Conservation (phyloP, 2,797 vertebrate species). For the Silurus aristotelis region DNA sequence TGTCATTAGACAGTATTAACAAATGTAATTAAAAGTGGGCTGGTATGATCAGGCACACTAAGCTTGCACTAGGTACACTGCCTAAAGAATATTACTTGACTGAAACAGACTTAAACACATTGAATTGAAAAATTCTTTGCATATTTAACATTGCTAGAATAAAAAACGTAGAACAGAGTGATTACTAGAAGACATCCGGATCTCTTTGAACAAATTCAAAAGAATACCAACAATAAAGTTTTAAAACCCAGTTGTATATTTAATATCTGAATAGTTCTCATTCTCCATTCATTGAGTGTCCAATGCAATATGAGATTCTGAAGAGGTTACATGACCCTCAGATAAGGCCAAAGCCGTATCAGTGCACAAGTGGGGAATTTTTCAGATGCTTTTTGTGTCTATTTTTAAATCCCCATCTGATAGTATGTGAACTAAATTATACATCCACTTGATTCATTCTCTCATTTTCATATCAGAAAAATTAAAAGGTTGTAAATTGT, state of each 20-base stretch:
- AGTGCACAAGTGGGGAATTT: not conserved
- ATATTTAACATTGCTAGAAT: not conserved
- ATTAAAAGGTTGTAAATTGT: too few species aligned
- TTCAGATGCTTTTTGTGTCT: not conserved
- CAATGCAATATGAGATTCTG: too few species aligned
- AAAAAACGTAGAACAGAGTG: not conserved
- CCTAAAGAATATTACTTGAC: not conserved
- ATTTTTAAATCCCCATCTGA: slow-evolving; percentile 16
- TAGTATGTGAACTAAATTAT: not conserved
- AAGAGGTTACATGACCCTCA: not conserved
- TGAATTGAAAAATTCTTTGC: not conserved
- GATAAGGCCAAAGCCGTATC: not conserved
- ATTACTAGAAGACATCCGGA: not conserved
- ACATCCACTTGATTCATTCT: not conserved
- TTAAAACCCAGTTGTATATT: not conserved
- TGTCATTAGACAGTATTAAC: not conserved
- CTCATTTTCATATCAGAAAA: too few species aligned
- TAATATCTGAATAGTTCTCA: not conserved
- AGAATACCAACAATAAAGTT: not conserved
- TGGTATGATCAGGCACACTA: not conserved
- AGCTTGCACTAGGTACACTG: not conserved
- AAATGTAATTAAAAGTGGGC: not conserved
- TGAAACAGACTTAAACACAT: not conserved
- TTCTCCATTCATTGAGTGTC: not conserved
- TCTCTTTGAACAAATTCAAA: not conserved